phyloP scores from a whole-genome alignment of 2,113 vertebrate species.

The Mus spicilegus region DNA sequence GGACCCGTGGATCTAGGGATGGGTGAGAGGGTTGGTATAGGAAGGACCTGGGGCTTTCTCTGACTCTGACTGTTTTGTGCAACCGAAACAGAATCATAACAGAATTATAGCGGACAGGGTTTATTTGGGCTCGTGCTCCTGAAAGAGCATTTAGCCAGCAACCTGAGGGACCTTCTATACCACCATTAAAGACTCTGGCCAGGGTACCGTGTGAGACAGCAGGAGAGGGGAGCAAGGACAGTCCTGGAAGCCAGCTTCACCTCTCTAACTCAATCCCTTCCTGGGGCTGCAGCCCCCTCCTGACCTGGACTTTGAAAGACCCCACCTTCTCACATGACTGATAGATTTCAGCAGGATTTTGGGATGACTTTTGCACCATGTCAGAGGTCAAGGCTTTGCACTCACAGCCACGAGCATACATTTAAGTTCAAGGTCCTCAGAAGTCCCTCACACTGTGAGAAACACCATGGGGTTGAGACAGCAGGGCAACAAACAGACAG shows the following conservation, averaged over 20 bases:
- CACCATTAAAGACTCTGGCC: not conserved
- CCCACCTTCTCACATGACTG: not conserved
- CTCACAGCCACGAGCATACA: rapidly evolving
- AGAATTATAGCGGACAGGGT: too few species aligned
- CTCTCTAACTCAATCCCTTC: not conserved
- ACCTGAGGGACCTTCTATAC: not conserved
- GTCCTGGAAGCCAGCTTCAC: not conserved
- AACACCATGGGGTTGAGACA: rapidly evolving
- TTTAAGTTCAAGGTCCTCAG: not conserved
- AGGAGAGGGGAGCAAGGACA: not conserved
- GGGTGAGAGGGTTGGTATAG: not conserved
- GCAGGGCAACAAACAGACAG: not conserved
- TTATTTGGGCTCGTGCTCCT: not conserved
- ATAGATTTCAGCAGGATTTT: too few species aligned
- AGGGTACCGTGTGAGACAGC: not conserved
- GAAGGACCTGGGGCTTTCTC: not conserved
- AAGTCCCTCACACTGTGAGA: rapidly evolving
- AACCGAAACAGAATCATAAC: not conserved
- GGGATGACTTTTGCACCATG: not conserved
- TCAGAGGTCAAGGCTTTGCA: rapidly evolving
- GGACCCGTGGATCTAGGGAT: not conserved
- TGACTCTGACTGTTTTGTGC: not conserved
- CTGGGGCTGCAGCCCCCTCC: not conserved
- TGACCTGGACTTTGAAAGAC: too few species aligned
- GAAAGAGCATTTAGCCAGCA: not conserved